phyloP scores from a whole-genome alignment of 1,140 invertebrate genomes.

The Rhynchophorus ferrugineus region DNA sequence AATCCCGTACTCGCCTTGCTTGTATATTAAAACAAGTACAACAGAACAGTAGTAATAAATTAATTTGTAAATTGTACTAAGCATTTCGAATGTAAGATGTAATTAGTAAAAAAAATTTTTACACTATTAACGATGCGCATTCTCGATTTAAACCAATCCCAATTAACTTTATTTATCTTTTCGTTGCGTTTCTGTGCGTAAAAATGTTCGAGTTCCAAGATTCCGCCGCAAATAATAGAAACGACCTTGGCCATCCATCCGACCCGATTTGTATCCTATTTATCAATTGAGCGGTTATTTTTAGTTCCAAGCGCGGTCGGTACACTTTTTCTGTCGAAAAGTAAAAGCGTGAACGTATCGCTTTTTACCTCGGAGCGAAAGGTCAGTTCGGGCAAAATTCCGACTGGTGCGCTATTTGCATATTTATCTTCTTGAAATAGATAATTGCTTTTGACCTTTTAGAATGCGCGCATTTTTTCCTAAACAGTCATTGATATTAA shows the following conservation, averaged over 20 bases:
- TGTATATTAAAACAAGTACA: no score
- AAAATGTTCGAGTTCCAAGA: not conserved
- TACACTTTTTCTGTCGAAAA: not conserved
- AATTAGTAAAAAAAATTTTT: not conserved
- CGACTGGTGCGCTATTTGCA: not conserved
- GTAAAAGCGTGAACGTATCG: not conserved
- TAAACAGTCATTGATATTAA: not conserved
- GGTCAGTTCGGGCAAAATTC: not conserved
- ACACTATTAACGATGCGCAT: not conserved
- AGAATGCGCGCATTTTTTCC: not conserved
- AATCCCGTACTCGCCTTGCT: no score
- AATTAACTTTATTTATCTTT: not conserved
- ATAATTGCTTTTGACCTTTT: not conserved
- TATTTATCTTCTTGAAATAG: not conserved
- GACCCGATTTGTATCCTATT: not conserved
- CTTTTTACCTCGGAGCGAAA: not conserved
- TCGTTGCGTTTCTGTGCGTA: not conserved
- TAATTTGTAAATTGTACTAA: not conserved
- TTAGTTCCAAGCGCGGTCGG: no score
- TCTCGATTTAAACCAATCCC: not conserved
- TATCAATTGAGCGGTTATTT: not conserved
- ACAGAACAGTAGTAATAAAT: not conserved
- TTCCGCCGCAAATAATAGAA: not conserved
- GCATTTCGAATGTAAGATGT: not conserved
- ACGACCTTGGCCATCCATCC: not conserved